Conservation (phyloP, 1,140 invertebrate species). For the Mycetomoellerius zeteki region DNA sequence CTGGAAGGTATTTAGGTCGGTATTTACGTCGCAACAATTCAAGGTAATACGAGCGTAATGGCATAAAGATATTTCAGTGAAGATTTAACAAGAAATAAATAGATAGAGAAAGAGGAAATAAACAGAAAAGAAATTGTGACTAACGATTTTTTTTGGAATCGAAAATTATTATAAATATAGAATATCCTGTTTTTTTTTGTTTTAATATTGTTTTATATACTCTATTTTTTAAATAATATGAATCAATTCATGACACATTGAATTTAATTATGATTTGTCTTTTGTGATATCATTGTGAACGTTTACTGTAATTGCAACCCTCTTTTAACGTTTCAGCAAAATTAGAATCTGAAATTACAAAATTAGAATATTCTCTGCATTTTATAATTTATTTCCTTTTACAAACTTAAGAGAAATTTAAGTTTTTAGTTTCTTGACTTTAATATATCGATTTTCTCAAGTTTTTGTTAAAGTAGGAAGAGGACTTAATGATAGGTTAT, state of each 20-base stretch:
- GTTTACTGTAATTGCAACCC: background rate
- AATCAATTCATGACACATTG: background rate
- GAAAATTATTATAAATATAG: background rate
- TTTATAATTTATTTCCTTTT: background rate
- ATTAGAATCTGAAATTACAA: background rate
- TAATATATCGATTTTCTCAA: background rate
- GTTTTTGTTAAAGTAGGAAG: background rate
- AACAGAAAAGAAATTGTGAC: background rate
- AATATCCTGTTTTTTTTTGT: background rate
- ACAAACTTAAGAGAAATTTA: background rate
- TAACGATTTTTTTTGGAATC: background rate
- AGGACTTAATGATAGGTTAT: background rate
- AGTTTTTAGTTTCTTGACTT: constrained; percentile 3
- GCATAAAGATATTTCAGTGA: background rate
- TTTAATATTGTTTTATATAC: background rate
- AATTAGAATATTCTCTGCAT: background rate
- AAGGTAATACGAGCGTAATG: background rate
- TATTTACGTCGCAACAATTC: background rate
- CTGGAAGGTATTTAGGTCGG: background rate
- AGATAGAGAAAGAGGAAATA: no score
- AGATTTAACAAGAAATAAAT: background rate
- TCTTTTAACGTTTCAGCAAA: background rate
- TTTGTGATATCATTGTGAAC: background rate
- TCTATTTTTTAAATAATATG: background rate
- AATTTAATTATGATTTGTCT: constrained; percentile 12